phyloP scores from a whole-genome alignment of 2,113 vertebrate genomes.

The Ailuropoda melanoleuca region DNA sequence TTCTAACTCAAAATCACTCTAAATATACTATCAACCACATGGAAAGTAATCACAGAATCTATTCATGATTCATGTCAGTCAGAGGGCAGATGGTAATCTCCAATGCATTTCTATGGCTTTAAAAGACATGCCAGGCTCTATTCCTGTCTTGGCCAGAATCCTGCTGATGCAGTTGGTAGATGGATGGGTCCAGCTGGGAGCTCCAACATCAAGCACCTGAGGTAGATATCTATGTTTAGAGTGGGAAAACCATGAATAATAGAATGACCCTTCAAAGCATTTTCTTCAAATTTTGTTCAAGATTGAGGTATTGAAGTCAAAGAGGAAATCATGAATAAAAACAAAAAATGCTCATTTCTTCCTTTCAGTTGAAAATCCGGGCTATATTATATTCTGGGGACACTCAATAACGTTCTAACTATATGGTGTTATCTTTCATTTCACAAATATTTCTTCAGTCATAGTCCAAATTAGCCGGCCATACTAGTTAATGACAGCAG shows the following conservation, averaged over 20 bases:
- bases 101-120: slow-evolving; percentile 33
- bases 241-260: neutral
- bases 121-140: slow-evolving; percentile 4
- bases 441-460: neutral
- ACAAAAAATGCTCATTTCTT: neutral
- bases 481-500: neutral
- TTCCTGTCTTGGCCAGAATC: slow-evolving; percentile 34
- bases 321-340: neutral
- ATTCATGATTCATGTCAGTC: neutral
- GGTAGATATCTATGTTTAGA: slow-evolving; percentile 42
- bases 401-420: neutral
- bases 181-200: slow-evolving; percentile 25
- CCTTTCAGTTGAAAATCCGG: neutral
- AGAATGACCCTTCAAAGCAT: neutral
- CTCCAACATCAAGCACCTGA: slow-evolving; percentile 12
- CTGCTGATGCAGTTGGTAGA: slow-evolving; percentile 34
- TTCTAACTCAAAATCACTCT: neutral
- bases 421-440: neutral
- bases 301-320: neutral
- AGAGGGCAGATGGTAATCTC: slow-evolving; percentile 9
- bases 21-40: neutral
- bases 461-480: neutral
- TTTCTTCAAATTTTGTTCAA: neutral
- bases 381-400: neutral
- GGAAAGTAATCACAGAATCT: slow-evolving; percentile 10